Conservation (phyloP, 2,113 vertebrate genomes). For the Parus major region DNA sequence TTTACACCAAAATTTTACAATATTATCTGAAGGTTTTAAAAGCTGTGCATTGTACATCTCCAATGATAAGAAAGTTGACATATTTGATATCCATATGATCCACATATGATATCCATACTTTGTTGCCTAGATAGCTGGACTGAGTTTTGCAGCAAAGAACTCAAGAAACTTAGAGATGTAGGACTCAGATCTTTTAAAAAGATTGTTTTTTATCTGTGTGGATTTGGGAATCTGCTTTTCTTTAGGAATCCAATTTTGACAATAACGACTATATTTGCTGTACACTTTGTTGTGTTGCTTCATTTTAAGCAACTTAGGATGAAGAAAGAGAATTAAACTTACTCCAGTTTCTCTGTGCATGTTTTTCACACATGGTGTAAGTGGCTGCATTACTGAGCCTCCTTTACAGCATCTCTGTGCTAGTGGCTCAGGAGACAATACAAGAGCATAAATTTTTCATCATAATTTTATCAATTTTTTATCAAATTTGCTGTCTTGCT, state of each 20-base stretch:
- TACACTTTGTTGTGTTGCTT: neutral
- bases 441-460: neutral
- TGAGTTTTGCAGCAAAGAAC: neutral
- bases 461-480: neutral
- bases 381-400: neutral
- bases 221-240: neutral
- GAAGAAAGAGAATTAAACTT: neutral
- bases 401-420: neutral
- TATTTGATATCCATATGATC: neutral
- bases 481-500: neutral
- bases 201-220: neutral
- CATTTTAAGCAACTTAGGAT: neutral
- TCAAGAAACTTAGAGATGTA: accelerated
- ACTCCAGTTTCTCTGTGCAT: neutral
- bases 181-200: neutral
- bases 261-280: neutral
- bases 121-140: neutral
- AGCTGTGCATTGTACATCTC: neutral
- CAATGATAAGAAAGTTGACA: neutral
- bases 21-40: neutral
- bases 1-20: neutral
- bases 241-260: neutral
- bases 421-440: neutral
- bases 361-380: accelerated
- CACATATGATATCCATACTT: neutral